Evolutionary conservation across 2,888 invertebrate genomes (phyloP).

Genomic region (Nesidiocoris tenuis): DNA sequence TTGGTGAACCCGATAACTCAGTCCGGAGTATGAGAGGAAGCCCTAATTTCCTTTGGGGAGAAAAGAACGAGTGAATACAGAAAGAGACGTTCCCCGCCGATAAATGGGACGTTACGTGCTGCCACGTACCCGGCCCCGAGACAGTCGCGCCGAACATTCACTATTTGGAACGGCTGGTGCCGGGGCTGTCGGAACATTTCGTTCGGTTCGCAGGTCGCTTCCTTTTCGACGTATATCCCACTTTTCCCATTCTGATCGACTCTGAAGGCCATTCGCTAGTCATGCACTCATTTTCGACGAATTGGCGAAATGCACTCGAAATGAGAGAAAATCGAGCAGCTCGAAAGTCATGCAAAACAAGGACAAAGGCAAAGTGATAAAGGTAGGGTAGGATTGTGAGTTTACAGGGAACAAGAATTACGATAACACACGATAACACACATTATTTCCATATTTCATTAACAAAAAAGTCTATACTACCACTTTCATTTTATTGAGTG

Average conservation of each 20-base stretch:
- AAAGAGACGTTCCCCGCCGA: conserved; percentile 26
- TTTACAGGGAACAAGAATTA: no score
- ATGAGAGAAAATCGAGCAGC: no score
- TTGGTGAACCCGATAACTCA: conserved; percentile 6
- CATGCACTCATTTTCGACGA: neutral
- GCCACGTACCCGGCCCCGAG: conserved; percentile 28
- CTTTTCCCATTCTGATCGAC: neutral
- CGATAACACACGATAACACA: no score
- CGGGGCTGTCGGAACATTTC: neutral
- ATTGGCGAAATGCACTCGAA: no score
- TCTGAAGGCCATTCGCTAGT: conserved; percentile 1
- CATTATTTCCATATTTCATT: no score
- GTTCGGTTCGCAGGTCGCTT: neutral
- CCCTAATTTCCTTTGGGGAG: conserved; percentile 37
- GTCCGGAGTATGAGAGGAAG: conserved; percentile 8
- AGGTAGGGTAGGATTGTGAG: no score
- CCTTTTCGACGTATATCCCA: neutral
- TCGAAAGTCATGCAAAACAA: no score
- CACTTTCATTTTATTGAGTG: no score
- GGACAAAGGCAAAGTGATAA: no score
- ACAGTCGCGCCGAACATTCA: conserved; percentile 43
- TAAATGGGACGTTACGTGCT: conserved; percentile 44
- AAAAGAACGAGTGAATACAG: conserved; percentile 41
- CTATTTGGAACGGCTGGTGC: conserved; percentile 40
- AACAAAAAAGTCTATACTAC: no score